phyloP scores from a whole-genome alignment of 2,113 vertebrate species.

The Felis chaus region DNA sequence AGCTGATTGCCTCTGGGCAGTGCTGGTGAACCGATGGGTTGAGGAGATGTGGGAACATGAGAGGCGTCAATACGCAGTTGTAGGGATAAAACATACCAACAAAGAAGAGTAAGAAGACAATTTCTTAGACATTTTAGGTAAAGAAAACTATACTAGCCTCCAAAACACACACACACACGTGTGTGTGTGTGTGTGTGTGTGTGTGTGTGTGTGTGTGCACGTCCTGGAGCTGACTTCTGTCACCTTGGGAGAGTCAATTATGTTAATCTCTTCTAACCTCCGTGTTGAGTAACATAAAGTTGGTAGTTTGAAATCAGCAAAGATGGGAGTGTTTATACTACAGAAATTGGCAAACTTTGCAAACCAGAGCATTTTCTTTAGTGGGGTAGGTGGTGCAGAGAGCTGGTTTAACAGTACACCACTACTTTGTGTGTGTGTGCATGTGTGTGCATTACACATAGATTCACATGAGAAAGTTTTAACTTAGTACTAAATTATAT shows the following conservation, averaged over 20 bases:
- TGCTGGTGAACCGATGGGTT: not conserved
- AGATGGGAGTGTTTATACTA: not conserved
- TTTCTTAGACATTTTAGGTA: not conserved
- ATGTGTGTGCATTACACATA: not conserved
- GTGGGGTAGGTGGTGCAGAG: not conserved
- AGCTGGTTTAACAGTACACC: not conserved
- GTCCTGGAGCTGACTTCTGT: not conserved
- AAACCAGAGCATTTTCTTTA: not conserved
- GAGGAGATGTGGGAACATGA: not conserved
- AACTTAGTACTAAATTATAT: not conserved
- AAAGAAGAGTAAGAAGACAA: not conserved
- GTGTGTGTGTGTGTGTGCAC: accelerated
- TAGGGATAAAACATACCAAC: not conserved
- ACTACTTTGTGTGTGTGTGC: not conserved
- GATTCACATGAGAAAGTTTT: too few relatives aligned
- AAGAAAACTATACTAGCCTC: not conserved
- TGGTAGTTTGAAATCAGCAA: not conserved
- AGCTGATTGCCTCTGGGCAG: not conserved
- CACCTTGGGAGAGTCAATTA: not conserved
- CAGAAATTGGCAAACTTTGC: not conserved
- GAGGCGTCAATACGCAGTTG: accelerated
- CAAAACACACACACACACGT: not conserved
- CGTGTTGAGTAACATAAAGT: not conserved
- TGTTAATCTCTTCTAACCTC: not conserved
- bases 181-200: too few relatives aligned